These are phyloP conservation scores for Alosa sapidissima DNA, from an alignment of 2,797 vertebrate genomes.

Conservation along the genomic window DNA sequence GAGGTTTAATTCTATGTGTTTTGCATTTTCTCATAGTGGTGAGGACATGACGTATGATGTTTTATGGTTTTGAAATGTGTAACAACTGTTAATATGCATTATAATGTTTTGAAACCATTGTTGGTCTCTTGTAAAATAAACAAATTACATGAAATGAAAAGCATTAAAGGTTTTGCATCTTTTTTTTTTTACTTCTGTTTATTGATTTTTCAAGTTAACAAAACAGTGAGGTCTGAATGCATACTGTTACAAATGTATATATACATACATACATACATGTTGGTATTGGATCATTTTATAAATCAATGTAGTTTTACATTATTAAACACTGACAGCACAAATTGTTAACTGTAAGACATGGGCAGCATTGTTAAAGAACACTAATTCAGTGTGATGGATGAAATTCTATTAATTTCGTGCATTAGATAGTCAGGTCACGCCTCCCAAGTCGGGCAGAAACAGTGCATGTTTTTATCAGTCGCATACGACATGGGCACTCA, in stretches of 20 bases:
- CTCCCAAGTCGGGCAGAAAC: neutral
- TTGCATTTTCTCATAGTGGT: conserved; percentile 51
- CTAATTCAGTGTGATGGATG: neutral
- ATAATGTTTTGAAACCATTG: neutral
- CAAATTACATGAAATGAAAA: neutral
- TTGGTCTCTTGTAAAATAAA: neutral
- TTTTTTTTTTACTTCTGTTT: neutral
- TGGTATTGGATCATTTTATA: too few species aligned
- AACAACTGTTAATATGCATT: conserved; percentile 1
- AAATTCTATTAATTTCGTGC: neutral
- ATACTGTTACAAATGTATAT: too few species aligned
- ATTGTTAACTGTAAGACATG: neutral
- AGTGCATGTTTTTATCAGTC: too few species aligned
- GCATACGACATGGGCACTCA: too few species aligned
- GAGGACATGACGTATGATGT: conserved; percentile 40
- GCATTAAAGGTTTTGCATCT: too few species aligned
- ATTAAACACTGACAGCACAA: neutral
- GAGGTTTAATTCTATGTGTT: neutral
- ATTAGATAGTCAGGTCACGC: neutral
- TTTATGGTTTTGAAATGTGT: neutral
- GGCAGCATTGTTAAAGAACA: neutral
- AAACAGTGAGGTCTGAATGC: too few species aligned
- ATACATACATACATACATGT: too few species aligned
- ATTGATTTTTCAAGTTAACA: too few species aligned
- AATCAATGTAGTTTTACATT: neutral